Percentiles rank a stretch among this genome's conserved stretches.
These are phyloP conservation scores for Beris chalybata DNA, from an alignment of 2,888 invertebrate species.

Conservation along the genomic window DNA sequence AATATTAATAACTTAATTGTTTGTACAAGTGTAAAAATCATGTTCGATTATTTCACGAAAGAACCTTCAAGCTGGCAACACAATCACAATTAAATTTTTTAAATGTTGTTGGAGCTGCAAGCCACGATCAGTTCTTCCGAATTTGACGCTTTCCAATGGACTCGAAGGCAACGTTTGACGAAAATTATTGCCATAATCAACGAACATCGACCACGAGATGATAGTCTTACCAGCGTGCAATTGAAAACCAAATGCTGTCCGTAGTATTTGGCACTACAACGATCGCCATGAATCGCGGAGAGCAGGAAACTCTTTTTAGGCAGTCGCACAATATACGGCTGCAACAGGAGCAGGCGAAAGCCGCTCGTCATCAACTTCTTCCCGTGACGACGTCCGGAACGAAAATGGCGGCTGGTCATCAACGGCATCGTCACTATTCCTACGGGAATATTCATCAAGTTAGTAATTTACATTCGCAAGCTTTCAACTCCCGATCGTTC, in stretches of 20 bases:
- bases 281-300: constrained; percentile 64
- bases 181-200: neutral
- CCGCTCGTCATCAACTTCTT: constrained; percentile 41
- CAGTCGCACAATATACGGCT: constrained; percentile 62
- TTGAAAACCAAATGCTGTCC: constrained; percentile 53
- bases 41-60: too few relatives aligned
- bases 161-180: neutral
- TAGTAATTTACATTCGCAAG: constrained; percentile 42
- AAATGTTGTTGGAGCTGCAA: too few relatives aligned
- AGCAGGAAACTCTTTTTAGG: constrained; percentile 65
- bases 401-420: constrained; percentile 37
- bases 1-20: too few relatives aligned
- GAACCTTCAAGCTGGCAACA: too few relatives aligned
- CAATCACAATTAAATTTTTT: too few relatives aligned
- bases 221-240: constrained; percentile 30
- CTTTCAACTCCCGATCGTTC: constrained; percentile 42
- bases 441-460: constrained; percentile 49
- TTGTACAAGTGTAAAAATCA: too few relatives aligned
- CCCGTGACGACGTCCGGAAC: constrained; percentile 43
- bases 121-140: neutral
- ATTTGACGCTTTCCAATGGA: constrained; percentile 19
- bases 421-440: constrained; percentile 43
- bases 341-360: constrained; percentile 44
- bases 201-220: constrained; percentile 25
- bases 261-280: constrained; percentile 56